Evolutionary conservation across 1,140 invertebrate species (phyloP).

Genomic region (Calosoma granatense): DNA sequence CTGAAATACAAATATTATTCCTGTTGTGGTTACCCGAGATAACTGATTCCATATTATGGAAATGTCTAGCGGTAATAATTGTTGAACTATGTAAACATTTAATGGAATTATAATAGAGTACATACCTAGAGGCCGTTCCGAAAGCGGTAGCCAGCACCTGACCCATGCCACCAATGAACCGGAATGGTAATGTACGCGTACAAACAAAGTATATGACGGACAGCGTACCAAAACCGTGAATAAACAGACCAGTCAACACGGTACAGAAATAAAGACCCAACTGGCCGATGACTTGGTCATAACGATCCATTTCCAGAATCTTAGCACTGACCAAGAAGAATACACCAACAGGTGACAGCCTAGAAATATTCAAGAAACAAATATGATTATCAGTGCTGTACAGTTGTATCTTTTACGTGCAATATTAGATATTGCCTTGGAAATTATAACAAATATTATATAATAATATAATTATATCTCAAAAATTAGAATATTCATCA

Average conservation of each 20-base stretch:
- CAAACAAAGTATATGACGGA: conserved; percentile 72
- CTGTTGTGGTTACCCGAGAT: too few species aligned
- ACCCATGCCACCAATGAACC: conserved; percentile 69
- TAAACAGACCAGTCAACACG: conserved; percentile 75
- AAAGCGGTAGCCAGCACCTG: conserved; percentile 86
- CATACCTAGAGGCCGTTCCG: conserved; percentile 83
- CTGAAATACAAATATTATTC: too few species aligned
- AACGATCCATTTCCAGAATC: conserved; percentile 77
- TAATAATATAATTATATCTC: not conserved
- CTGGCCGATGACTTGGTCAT: conserved; percentile 68
- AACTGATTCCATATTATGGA: too few species aligned
- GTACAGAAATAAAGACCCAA: conserved; percentile 88
- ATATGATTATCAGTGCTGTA: conserved; percentile 10
- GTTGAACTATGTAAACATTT: too few species aligned
- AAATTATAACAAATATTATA: not conserved
- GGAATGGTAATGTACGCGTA: conserved; percentile 69
- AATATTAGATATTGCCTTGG: not conserved
- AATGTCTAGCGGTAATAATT: too few species aligned
- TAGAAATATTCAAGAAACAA: conserved; percentile 32
- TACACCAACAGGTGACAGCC: conserved; percentile 87
- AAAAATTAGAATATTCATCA: too few species aligned
- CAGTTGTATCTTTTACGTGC: conserved; percentile 4
- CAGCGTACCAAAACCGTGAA: conserved; percentile 83
- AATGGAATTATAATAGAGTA: too few species aligned
- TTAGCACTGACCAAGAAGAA: conserved; percentile 84